Base-by-base conservation (phyloP, 2,113 vertebrate genomes). In the Phylloscopus whistleri region DNA sequence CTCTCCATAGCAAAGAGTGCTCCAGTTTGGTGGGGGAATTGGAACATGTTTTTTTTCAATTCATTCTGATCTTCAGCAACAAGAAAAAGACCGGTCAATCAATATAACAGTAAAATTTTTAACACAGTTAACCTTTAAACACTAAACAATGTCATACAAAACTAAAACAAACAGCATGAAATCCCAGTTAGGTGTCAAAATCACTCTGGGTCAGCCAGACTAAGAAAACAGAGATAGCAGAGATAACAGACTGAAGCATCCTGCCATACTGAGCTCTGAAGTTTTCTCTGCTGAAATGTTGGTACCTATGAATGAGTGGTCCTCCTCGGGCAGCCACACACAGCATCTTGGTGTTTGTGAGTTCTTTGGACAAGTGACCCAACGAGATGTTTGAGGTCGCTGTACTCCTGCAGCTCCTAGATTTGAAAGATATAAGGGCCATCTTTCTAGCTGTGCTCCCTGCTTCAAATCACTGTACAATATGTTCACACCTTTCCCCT, bases 71-170 rank as follows among this genome's bases (percentile, higher is more conserved):
- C 62, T 87, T 86, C 77, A 87, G 86, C 48, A 81, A 44, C 74
- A 93, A 48, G 52, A 44, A 89, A 74, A 90, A 93, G 41, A 83
- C 11, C 6, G 9, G 37, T 75, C 85, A 90, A 92, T 93, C 85
- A 91, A 94, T 74, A 90, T 16, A 86, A 21, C 75, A 64, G 60
- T 81, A 86, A 88, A 74, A 90, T 56, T 88, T 86, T 91, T 94
- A 91, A 93, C 75, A 91, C 68, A 30, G 44, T 28, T 72, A 96
- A 93, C 94, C 88, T 94, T 86, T 94, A 82, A 91, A 85, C 74
- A 89, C 91, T 82, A 79, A 91, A 85, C 81, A 85, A 76, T 43
- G 73, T 79, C 67, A 62, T 55, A 79, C 53, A 89, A 87, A 93
- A 94, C 48, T 89, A 76, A 89, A 96, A 89, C 70, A 91, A 96